phyloP scores from a whole-genome alignment of 2,113 vertebrate genomes.

The Salvelinus sp. region DNA sequence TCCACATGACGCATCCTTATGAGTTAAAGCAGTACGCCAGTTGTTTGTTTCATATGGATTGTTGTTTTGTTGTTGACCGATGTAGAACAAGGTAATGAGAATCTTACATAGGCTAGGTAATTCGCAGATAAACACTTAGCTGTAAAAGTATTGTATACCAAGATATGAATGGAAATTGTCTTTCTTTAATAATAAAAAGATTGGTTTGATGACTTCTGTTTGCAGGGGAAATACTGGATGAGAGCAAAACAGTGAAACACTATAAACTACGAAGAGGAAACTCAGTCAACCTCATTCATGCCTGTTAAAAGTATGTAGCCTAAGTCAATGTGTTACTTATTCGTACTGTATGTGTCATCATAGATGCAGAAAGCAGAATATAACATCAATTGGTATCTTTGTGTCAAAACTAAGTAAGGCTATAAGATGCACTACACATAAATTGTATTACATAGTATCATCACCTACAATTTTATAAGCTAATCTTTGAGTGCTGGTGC shows the following conservation, averaged over 20 bases:
- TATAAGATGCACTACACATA: background rate
- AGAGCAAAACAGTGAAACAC: constrained; percentile 15
- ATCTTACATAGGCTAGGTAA: no score
- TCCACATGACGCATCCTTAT: no score
- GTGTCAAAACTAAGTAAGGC: background rate
- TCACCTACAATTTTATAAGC: no score
- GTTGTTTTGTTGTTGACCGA: no score
- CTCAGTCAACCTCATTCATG: constrained; percentile 16
- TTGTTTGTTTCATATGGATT: no score
- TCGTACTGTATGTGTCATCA: background rate
- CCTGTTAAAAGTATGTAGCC: background rate
- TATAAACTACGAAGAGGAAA: constrained; percentile 24
- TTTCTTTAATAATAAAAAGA: background rate
- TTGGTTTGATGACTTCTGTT: background rate
- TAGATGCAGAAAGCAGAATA: background rate
- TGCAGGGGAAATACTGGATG: constrained; percentile 22
- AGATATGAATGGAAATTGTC: background rate
- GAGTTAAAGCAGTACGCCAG: no score
- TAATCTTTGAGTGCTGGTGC: no score
- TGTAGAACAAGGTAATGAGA: no score
- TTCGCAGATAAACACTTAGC: background rate
- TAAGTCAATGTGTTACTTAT: background rate
- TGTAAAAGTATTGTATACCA: background rate
- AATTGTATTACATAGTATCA: background rate
- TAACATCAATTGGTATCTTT: background rate